Evolutionary conservation across 2,888 invertebrate genomes (phyloP).

Genomic region (Rhagonycha fulva): DNA sequence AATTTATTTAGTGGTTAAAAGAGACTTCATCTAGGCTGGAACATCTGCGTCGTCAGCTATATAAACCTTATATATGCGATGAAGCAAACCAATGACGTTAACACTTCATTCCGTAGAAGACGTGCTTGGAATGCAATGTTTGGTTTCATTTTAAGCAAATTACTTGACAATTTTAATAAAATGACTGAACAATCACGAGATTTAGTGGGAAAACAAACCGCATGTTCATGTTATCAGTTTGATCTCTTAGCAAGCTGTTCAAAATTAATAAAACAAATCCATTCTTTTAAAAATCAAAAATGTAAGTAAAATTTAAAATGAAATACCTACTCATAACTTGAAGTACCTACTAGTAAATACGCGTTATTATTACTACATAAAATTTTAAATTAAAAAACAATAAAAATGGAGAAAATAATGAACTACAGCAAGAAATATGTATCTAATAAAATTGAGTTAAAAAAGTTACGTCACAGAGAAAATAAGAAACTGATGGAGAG

Average conservation of each 20-base stretch:
- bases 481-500: background rate
- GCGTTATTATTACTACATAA: background rate
- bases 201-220: background rate
- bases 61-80: slow-evolving; percentile 31
- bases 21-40: slow-evolving; percentile 9
- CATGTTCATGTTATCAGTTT: background rate
- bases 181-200: background rate
- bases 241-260: background rate
- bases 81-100: slow-evolving; percentile 40
- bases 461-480: background rate
- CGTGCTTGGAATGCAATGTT: slow-evolving; percentile 37
- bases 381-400: background rate
- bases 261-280: background rate
- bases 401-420: background rate
- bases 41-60: slow-evolving; percentile 32
- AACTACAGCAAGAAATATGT: background rate
- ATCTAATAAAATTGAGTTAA: background rate
- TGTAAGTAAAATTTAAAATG: too few relatives aligned
- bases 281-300: too few relatives aligned
- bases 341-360: background rate
- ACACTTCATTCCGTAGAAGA: slow-evolving; percentile 42
- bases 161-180: slow-evolving; percentile 19
- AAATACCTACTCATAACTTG: background rate
- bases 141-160: slow-evolving; percentile 32
- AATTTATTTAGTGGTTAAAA: slow-evolving; percentile 13